Evolutionary conservation across 2,797 vertebrate genomes (phyloP).

Genomic region (Falco rusticolus): DNA sequence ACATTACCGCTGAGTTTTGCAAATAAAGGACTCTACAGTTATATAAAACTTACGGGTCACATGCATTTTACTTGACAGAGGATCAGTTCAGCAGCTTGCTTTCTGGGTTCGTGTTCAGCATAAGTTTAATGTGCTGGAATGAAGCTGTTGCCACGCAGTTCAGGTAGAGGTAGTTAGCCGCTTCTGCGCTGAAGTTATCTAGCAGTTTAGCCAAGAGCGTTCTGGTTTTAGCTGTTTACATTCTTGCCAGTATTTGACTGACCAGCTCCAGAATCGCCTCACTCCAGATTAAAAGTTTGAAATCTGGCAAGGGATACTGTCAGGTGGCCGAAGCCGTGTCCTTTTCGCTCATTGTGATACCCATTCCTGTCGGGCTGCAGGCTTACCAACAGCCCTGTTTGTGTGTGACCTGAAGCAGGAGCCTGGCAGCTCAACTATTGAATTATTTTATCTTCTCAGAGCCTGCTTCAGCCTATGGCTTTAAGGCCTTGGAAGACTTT

Average conservation of each 20-base stretch:
- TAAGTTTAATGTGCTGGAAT: not conserved
- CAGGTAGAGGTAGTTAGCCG: not conserved
- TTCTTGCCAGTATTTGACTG: not conserved
- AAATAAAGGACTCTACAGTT: not conserved
- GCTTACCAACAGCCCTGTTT: not conserved
- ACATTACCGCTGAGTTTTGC: not conserved
- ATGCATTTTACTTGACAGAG: not conserved
- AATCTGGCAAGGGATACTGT: not conserved
- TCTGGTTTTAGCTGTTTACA: not conserved
- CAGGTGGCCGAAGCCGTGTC: not conserved
- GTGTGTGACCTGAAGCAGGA: not conserved
- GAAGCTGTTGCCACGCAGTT: not conserved
- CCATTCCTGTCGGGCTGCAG: not conserved
- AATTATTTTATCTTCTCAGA: not conserved
- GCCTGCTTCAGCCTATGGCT: not conserved
- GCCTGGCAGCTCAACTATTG: not conserved
- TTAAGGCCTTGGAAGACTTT: not conserved
- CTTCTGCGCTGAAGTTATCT: not conserved
- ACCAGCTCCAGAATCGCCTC: not conserved
- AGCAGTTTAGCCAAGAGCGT: not conserved
- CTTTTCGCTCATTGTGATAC: not conserved
- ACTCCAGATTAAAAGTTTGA: not conserved
- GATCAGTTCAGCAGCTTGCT: not conserved
- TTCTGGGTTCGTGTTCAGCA: not conserved
- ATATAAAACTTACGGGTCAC: not conserved